Base-by-base conservation (phyloP, 2,888 invertebrate genomes). In the Drepanosiphum platanoidis region DNA sequence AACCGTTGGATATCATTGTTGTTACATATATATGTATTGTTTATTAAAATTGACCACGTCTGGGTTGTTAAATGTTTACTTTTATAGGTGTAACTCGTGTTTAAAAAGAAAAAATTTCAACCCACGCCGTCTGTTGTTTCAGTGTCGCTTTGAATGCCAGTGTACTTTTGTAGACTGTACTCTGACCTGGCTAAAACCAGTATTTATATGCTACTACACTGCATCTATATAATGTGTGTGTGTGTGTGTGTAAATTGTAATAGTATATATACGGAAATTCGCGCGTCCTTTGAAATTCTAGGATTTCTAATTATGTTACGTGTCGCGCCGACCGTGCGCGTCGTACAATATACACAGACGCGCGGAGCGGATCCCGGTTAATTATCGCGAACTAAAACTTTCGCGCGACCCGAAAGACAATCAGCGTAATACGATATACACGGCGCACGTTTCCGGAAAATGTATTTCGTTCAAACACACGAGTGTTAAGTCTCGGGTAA, bases 221-320 rank as follows among this genome's bases (percentile, higher is more conserved):
- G 11, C 46, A 1, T 15, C 4, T 52, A 52, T 52, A 46, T 22
- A 52, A 7, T 8, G 18, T 58, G 11, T n/a, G 27, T 74, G 30
- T 32, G 32, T 32, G 15, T 71, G 27, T 18, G 11, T 32, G 13
- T 75, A n/a, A 22, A 18, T 22, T 64, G 61, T 34, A 42, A 61
- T 66, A 5, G 30, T 30, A n/a, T 36, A 58, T 36, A 58, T 34
- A n/a, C 9, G 9, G 27, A 27, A 58, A 32, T 68, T 36, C 11
- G 36, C 7, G 36, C 9, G 36, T 71, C 39, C 58, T 81, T 81
- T 81, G 80, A 81, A 70, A 81, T 71, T 30, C 36, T 52, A 81
- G 80, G 58, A 81, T 81, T 70, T 81, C 9, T 81, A 81, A 81
- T 81, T 81, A 81, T 81, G 71, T 71, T 58, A 52, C 78, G 22